Evolutionary conservation across 1,140 invertebrate genomes (phyloP).

Genomic region (Cotesia glomerata): DNA sequence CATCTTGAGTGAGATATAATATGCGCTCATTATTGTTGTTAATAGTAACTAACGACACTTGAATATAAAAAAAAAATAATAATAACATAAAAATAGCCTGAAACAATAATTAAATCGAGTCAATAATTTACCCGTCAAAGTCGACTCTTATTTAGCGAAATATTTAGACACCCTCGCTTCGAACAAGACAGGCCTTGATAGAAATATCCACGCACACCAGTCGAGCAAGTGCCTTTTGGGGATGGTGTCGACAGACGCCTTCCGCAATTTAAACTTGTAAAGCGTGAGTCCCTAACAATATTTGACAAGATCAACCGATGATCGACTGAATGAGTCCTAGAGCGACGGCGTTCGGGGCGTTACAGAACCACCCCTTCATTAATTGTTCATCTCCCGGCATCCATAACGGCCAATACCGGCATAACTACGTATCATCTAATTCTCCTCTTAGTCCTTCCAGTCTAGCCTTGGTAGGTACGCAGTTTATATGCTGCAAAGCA

Average conservation of each 20-base stretch:
- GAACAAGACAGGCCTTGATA: neutral
- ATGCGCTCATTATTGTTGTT: neutral
- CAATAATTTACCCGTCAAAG: too few relatives aligned
- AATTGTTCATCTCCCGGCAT: slow-evolving; percentile 62
- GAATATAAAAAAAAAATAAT: neutral
- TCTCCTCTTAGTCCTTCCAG: slow-evolving; percentile 40
- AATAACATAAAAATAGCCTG: neutral
- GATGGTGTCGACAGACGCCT: slow-evolving; percentile 29
- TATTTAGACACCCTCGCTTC: too few relatives aligned
- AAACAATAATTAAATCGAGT: too few relatives aligned
- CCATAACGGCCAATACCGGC: slow-evolving; percentile 49
- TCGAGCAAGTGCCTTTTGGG: slow-evolving; percentile 9
- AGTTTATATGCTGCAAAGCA: slow-evolving; percentile 13
- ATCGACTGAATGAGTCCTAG: slow-evolving; percentile 46
- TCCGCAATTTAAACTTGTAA: slow-evolving; percentile 37
- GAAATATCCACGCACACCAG: neutral
- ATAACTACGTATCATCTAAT: too few relatives aligned
- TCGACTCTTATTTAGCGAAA: too few relatives aligned
- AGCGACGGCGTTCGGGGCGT: slow-evolving; percentile 56
- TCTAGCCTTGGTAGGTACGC: neutral
- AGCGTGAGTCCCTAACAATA: slow-evolving; percentile 33
- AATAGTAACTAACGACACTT: neutral
- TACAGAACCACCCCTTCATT: slow-evolving; percentile 48
- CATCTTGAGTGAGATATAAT: slow-evolving; percentile 3
- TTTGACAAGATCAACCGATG: slow-evolving; percentile 46